Evolutionary conservation across 2,888 invertebrate species (phyloP).

Genomic region (Clivina fossor): DNA sequence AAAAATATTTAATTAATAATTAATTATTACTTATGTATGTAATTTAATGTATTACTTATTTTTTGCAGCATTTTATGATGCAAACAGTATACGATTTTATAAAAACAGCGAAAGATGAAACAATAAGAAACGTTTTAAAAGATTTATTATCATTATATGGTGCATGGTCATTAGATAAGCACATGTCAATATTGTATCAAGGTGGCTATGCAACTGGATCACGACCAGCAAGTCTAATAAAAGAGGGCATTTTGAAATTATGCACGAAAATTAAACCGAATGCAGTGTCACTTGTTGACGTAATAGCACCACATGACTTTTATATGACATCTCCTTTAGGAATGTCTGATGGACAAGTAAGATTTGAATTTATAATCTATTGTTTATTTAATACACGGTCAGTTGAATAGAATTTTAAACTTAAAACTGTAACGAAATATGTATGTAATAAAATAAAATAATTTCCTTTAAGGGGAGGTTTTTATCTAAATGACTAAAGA

Average conservation of each 20-base stretch:
- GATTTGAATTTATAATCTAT: constrained; percentile 21
- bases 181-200: constrained; percentile 73
- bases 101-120: constrained; percentile 52
- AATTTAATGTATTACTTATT: background rate
- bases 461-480: too few species aligned
- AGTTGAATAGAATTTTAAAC: background rate
- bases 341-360: constrained; percentile 80
- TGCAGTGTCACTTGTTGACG: constrained; percentile 76
- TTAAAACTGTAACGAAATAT: background rate
- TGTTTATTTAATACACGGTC: background rate
- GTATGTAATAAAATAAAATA: background rate
- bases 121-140: constrained; percentile 58
- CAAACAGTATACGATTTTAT: constrained; percentile 57
- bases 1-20: too few species aligned
- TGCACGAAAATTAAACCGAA: constrained; percentile 68
- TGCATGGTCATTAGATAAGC: constrained; percentile 70
- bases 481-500: too few species aligned
- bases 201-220: constrained; percentile 62
- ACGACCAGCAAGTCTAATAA: constrained; percentile 61
- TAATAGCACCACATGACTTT: constrained; percentile 85
- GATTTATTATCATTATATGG: constrained; percentile 68
- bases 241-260: constrained; percentile 66
- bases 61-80: constrained; percentile 58
- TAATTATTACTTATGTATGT: too few species aligned
- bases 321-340: constrained; percentile 83